Base-by-base conservation (phyloP, 1,140 invertebrate genomes). In the Contarinia nasturtii region DNA sequence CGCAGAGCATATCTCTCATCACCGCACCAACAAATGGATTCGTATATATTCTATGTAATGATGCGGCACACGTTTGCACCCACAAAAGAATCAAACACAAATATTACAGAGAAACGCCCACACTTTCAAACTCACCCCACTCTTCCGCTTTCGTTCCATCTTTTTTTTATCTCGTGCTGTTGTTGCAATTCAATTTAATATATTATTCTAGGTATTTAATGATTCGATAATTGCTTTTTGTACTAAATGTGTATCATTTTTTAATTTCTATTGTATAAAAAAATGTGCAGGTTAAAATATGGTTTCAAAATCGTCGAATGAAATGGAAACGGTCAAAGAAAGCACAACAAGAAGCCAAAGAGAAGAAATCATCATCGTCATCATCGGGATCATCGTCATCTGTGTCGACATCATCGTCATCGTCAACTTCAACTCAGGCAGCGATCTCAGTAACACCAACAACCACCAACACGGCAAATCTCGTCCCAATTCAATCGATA, bases 301-400 rank as follows among this genome's bases (percentile, higher is more conserved):
- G 89, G 89, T 93, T 93, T 64, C 89, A 93, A 75, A 93, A 93
- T 64, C 72, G 89, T 15, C 72, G 88, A 53, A 93, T 93, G 89
- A 93, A 93, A 60, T 93, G 88, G 88, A 93, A 93, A 62, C 70
- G 89, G 5, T 91, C 86, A 49, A 93, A 92, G 73, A 92, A 92
- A 60, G 85, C 87, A 0, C 86, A 89, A 61, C 82, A 86, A 54
- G 85, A 88, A 51, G 61, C 61, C 48, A 63, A 63, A 50, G 61
- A 63, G 49, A 47, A 59, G 10, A 55, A 57, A 40, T 63, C 63
- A 47, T 12, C 56, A 57, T 38, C 55, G 53, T 19, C 48, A 54
- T 37, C 53, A 52, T 37, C 48, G 22, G 22, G 20, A 8, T 44
- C 43, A 19, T 44, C 43, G 22, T 33, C 43, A 15, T 40, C 37